Evolutionary conservation across 2,797 vertebrate species (phyloP), one percentile per base, ranked within the genome.

Genomic region (Takifugu rubripes): DNA sequence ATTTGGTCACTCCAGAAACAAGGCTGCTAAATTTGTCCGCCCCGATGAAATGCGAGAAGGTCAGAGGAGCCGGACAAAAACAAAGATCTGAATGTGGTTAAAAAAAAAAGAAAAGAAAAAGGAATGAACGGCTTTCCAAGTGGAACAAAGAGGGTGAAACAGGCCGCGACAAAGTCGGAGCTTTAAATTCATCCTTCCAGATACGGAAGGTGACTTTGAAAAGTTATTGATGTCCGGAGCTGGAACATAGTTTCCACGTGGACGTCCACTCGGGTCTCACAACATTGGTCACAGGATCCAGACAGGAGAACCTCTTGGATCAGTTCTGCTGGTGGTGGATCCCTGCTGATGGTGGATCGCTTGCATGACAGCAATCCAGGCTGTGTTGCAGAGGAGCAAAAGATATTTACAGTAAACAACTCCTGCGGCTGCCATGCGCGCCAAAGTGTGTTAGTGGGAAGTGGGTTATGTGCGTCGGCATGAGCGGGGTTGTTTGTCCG

Each of bases 1-100:
- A 87, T 90, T 89, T 80, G 79, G 89, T 89, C 85, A 52, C 88
- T 90, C 85, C 84, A 90, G 91, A 90, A 90, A 91, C 90, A 66
- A 59, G 74, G 80, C 56, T 12, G 65, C 90, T 91, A 89, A 90
- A 91, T 91, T 82, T 89, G 86, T 89, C 78, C 70, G 68, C 36
- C 1, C 47, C 49, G 69, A 62, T 87, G 90, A 91, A 84, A 90
- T 43, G 66, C 78, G 90, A 91, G 90, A 91, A 92, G 90, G 91
- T 92, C 88, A 91, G 17, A 46, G 72, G 67, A 88, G 81, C 74
- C 75, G 53, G 72, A 82, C 78, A 70, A 85, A 85, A 88, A 90
- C 85, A 87, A 77, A 78, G 78, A 60, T 47, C 64, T 54, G 68
- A 56, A 62, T 55, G 66, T n/a, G 49, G 55, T 65, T 66, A 70